These are phyloP conservation scores for Gymnocephalus cernua DNA, from an alignment of 2,113 vertebrate species.

Conservation along the genomic window DNA sequence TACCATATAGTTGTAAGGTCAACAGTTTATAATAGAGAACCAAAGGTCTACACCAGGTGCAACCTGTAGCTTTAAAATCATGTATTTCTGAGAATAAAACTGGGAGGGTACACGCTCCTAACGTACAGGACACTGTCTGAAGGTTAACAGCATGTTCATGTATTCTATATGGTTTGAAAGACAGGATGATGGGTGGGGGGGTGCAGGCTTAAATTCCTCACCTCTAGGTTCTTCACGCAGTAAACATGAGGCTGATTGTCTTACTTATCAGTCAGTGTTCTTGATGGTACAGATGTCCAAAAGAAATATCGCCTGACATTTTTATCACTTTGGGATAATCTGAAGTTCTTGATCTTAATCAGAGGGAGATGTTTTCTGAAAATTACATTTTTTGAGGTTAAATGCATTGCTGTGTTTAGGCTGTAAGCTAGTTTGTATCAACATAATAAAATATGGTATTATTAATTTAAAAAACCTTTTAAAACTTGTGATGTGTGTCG, in stretches of 20 bases:
- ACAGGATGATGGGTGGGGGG: neutral
- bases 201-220: neutral
- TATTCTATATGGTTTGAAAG: conserved; percentile 7
- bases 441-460: conserved; percentile 3
- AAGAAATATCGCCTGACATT: neutral
- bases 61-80: conserved; percentile 21
- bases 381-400: neutral
- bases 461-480: conserved; percentile 8
- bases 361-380: neutral
- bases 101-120: neutral
- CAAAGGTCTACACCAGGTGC: neutral
- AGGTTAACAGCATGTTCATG: conserved; percentile 29
- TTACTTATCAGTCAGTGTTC: neutral
- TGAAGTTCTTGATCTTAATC: neutral
- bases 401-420: neutral
- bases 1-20: neutral
- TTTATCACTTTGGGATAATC: neutral
- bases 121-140: conserved; percentile 19
- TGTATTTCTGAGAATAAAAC: neutral
- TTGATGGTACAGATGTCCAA: neutral
- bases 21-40: neutral
- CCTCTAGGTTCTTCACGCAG: neutral
- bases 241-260: conserved; percentile 18
- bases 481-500: conserved; percentile 5
- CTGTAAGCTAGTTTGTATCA: neutral